Conservation (phyloP, 2,113 vertebrate species). For the Mesitornis unicolor region DNA sequence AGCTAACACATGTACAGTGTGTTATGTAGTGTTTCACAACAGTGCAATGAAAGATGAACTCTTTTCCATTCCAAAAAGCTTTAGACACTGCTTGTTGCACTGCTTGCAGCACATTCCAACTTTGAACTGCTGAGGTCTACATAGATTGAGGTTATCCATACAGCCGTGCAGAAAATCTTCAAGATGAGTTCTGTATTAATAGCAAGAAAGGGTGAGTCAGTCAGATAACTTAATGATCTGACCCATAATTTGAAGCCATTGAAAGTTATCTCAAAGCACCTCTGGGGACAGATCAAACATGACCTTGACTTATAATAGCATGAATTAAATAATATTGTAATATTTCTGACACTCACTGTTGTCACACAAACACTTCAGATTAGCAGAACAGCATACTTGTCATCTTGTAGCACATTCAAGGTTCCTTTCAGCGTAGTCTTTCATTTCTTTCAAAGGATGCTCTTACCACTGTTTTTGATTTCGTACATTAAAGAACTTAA, state of each 20-base stretch:
- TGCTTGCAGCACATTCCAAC: slow-evolving; percentile 33
- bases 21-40: slow-evolving; percentile 50
- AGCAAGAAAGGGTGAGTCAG: slow-evolving; percentile 62
- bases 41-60: slow-evolving; percentile 52
- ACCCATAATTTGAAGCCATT: slow-evolving; percentile 69
- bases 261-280: slow-evolving; percentile 62
- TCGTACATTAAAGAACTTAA: background rate
- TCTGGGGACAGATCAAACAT: slow-evolving; percentile 59
- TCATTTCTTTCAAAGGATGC: slow-evolving; percentile 2
- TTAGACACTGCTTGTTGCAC: slow-evolving; percentile 48
- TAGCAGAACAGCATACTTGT: background rate
- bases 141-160: slow-evolving; percentile 71
- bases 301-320: slow-evolving; percentile 61
- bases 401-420: background rate
- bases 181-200: slow-evolving; percentile 71
- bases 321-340: slow-evolving; percentile 39
- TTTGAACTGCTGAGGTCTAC: slow-evolving; percentile 69
- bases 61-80: slow-evolving; percentile 60
- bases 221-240: slow-evolving; percentile 71
- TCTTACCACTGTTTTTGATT: background rate
- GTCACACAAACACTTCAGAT: background rate
- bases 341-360: slow-evolving; percentile 36
- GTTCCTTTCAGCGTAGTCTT: background rate
- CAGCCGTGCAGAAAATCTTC: slow-evolving; percentile 67
- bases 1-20: slow-evolving; percentile 5